These are phyloP conservation scores for Xestia rhomboidea DNA, from an alignment of 2,888 invertebrate species.

Conservation along the genomic window DNA sequence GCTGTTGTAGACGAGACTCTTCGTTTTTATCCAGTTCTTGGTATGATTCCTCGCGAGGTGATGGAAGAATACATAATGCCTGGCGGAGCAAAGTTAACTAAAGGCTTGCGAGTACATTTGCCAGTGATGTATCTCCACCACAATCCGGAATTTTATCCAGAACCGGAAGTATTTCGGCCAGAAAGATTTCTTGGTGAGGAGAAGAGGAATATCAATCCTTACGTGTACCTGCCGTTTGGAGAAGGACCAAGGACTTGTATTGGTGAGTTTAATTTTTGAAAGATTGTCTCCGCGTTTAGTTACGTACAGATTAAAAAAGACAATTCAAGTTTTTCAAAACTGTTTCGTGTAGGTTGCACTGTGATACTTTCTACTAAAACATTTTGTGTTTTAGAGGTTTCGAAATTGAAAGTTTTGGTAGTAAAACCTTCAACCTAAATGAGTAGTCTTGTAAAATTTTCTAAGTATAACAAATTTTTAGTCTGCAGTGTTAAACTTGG, in stretches of 20 bases:
- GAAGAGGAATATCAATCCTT: slow-evolving; percentile 69
- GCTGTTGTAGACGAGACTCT: slow-evolving; percentile 74
- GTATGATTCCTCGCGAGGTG: slow-evolving; percentile 71
- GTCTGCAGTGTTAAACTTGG: no score
- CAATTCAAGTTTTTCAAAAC: no score
- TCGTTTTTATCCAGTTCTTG: slow-evolving; percentile 74
- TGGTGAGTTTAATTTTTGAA: slow-evolving; percentile 62
- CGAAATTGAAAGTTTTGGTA: no score
- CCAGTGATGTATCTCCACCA: slow-evolving; percentile 74
- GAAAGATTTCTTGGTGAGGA: slow-evolving; percentile 73
- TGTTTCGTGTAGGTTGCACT: no score
- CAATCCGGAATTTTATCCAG: slow-evolving; percentile 71
- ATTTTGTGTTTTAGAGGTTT: no score
- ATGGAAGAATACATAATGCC: slow-evolving; percentile 75
- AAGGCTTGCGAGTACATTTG: slow-evolving; percentile 72
- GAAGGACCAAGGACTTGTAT: slow-evolving; percentile 76
- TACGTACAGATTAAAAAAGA: neutral
- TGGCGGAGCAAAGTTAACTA: slow-evolving; percentile 68
- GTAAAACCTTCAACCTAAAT: no score
- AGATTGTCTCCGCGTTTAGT: neutral
- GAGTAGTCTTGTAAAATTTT: no score
- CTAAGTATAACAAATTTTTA: no score
- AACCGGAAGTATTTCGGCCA: slow-evolving; percentile 74
- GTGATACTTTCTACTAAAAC: no score
- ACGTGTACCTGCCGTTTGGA: slow-evolving; percentile 75